These are phyloP conservation scores for Brachypteracias leptosomus DNA, from an alignment of 2,113 vertebrate genomes.

Conservation along the genomic window DNA sequence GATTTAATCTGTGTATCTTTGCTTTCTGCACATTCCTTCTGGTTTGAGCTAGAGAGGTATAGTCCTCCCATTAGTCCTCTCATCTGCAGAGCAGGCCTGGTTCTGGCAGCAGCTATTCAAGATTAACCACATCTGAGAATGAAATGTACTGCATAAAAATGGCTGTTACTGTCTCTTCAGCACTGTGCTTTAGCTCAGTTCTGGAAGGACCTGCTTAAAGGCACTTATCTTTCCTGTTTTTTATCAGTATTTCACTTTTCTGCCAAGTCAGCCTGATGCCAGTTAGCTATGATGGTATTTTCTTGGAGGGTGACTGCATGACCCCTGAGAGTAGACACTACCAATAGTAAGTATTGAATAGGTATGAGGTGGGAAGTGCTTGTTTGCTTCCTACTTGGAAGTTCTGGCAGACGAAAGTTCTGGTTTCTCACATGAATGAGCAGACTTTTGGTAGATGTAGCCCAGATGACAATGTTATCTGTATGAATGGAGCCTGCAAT, in stretches of 20 bases:
- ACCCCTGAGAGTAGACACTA: neutral
- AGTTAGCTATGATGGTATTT: neutral
- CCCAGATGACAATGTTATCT: neutral
- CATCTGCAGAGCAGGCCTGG: neutral
- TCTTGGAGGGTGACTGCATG: neutral
- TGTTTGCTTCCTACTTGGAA: neutral
- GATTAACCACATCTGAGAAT: neutral
- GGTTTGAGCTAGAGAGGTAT: neutral
- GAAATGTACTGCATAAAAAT: neutral
- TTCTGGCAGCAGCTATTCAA: neutral
- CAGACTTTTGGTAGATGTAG: neutral
- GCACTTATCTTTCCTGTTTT: neutral
- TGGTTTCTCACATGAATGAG: neutral
- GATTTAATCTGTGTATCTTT: neutral
- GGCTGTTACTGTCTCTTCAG: neutral
- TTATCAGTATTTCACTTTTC: neutral
- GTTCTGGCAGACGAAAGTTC: neutral
- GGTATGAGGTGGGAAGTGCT: neutral
- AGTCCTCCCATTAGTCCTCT: neutral
- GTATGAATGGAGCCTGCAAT: neutral
- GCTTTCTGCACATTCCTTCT: slow-evolving; percentile 2
- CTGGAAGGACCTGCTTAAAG: neutral
- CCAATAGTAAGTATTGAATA: neutral
- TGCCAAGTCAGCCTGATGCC: neutral
- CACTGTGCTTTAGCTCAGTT: neutral